phyloP scores from a whole-genome alignment of 2,113 vertebrate genomes.

The Danionella cerebrum region DNA sequence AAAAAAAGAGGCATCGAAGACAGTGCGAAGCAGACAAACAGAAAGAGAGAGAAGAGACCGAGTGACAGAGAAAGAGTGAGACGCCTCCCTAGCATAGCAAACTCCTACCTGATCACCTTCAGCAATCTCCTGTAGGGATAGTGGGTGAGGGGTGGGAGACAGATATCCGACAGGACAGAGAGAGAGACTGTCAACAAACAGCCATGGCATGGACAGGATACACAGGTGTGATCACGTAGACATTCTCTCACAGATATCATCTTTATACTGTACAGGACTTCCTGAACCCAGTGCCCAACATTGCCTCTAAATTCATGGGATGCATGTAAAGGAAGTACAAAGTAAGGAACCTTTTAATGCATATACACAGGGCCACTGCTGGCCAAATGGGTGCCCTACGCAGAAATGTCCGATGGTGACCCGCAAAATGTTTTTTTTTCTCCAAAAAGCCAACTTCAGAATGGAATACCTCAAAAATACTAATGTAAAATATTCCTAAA shows the following conservation, averaged over 20 bases:
- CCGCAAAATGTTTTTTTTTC: no score
- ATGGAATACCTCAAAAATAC: no score
- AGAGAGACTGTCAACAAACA: constrained; percentile 98
- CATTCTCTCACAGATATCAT: not conserved
- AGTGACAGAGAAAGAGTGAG: constrained; percentile 15
- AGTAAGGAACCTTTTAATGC: no score
- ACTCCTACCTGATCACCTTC: constrained; percentile 98
- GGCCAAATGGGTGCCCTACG: no score
- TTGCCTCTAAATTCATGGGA: no score
- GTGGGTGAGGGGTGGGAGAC: constrained; percentile 45
- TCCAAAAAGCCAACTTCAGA: no score
- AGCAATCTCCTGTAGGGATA: constrained; percentile 96
- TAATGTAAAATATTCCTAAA: no score
- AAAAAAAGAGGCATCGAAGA: constrained; percentile 73
- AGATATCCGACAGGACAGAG: constrained; percentile 87
- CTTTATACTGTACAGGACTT: not conserved
- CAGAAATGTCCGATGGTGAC: no score
- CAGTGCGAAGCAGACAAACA: constrained; percentile 72
- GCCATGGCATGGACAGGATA: constrained; percentile 64
- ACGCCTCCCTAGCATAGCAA: constrained; percentile 67
- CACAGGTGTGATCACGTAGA: constrained; percentile 39
- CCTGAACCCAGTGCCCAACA: no score
- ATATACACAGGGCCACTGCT: no score
- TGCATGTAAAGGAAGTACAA: no score
- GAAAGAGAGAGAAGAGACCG: constrained; percentile 23